Conservation (phyloP, 2,888 invertebrate species). For the Colostygia pectinataria region DNA sequence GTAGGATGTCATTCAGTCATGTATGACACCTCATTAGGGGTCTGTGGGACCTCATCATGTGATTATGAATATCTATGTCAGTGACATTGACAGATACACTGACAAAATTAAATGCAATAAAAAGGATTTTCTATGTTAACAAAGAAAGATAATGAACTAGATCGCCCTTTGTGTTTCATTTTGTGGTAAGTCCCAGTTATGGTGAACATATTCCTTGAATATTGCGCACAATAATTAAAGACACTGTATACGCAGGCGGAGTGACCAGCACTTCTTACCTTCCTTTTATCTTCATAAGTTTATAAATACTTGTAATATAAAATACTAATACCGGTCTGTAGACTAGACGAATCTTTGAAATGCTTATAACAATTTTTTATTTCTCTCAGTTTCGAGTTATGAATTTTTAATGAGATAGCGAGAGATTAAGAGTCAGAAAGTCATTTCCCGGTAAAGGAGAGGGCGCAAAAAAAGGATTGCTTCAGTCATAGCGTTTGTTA, state of each 20-base stretch:
- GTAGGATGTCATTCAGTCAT: constrained; percentile 41
- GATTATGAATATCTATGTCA: constrained; percentile 10
- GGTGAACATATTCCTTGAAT: no score
- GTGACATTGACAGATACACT: not conserved
- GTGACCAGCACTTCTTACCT: no score
- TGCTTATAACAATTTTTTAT: constrained; percentile 71
- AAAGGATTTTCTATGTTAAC: no score
- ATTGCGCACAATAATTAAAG: no score
- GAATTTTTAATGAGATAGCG: constrained; percentile 86
- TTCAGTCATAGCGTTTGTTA: constrained; percentile 72
- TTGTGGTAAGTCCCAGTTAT: no score
- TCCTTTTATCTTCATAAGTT: no score
- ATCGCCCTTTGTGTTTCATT: no score
- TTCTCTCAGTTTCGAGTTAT: constrained; percentile 83
- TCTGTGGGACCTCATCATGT: constrained; percentile 14
- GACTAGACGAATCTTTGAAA: constrained; percentile 29
- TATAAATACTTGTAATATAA: no score
- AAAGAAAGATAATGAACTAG: no score
- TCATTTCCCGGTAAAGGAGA: constrained; percentile 82
- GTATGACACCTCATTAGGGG: constrained; percentile 59
- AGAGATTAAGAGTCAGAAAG: constrained; percentile 84
- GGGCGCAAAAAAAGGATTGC: constrained; percentile 69
- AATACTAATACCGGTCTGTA: no score
- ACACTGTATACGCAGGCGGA: no score
- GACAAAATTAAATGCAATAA: no score